These are phyloP conservation scores for Datnioides undecimradiatus DNA, from an alignment of 2,113 vertebrate genomes.

Conservation along the genomic window DNA sequence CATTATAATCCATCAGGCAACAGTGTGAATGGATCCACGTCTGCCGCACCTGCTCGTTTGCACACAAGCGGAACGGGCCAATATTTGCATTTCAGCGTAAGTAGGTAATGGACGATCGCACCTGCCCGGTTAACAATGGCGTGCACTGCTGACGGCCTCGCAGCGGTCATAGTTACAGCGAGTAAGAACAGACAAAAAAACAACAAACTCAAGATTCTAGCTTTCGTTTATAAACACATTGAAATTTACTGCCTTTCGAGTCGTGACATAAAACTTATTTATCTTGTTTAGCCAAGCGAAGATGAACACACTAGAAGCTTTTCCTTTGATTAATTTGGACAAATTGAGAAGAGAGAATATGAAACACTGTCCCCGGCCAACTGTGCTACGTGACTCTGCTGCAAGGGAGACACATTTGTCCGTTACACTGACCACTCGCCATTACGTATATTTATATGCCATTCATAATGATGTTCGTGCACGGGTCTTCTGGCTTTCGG, in stretches of 20 bases:
- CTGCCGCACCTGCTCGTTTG: constrained; percentile 57
- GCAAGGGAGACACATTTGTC: constrained; percentile 5
- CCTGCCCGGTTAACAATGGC: constrained; percentile 37
- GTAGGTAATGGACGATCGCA: constrained; percentile 45
- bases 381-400: background rate
- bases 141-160: constrained; percentile 18
- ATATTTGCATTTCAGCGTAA: constrained; percentile 58
- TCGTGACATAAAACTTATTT: background rate
- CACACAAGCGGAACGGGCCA: background rate
- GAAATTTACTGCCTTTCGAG: constrained; percentile 12
- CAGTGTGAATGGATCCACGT: constrained; percentile 33
- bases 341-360: constrained; percentile 14
- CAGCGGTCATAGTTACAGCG: background rate
- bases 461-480: constrained; percentile 1
- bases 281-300: constrained; percentile 13
- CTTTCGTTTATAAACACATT: constrained; percentile 19
- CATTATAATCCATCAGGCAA: constrained; percentile 25
- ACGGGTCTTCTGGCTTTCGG: background rate
- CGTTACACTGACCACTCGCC: background rate
- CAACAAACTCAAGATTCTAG: constrained; percentile 24
- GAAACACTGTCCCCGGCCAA: background rate
- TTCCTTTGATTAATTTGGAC: constrained; percentile 40
- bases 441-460: no score
- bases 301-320: constrained; percentile 18
- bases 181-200: constrained; percentile 17